phyloP scores from a whole-genome alignment of 2,888 invertebrate species.

The Trimorus sp. region DNA sequence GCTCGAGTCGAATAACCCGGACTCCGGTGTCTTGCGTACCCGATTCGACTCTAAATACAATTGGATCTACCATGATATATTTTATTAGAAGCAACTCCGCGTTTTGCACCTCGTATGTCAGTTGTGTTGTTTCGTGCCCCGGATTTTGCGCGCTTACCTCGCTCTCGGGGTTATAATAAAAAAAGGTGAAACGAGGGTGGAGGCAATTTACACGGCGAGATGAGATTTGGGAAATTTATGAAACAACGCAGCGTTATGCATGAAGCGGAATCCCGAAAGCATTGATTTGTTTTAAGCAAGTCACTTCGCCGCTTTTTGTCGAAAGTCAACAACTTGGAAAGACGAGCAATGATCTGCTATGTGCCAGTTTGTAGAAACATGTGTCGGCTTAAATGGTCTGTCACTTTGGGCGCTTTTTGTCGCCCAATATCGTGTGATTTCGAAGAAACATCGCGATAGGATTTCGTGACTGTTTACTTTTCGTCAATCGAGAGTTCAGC shows the following conservation, averaged over 20 bases:
- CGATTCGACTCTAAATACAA: slow-evolving; percentile 63
- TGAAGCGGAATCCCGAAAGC: slow-evolving; percentile 64
- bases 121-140: slow-evolving; percentile 13
- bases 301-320: slow-evolving; percentile 15
- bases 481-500: too few relatives aligned
- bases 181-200: slow-evolving; percentile 14
- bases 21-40: slow-evolving; percentile 52
- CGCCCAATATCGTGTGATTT: neutral
- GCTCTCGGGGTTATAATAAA: slow-evolving; percentile 38
- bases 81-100: slow-evolving; percentile 57
- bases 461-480: too few relatives aligned
- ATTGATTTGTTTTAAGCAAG: slow-evolving; percentile 48
- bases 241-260: slow-evolving; percentile 63
- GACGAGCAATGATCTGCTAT: slow-evolving; percentile 47
- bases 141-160: slow-evolving; percentile 38
- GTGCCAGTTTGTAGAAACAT: slow-evolving; percentile 62
- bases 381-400: slow-evolving; percentile 32
- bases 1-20: slow-evolving; percentile 62
- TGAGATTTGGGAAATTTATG: slow-evolving; percentile 29
- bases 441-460: neutral
- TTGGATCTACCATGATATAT: slow-evolving; percentile 64
- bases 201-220: slow-evolving; percentile 2
- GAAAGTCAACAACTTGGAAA: slow-evolving; percentile 40
- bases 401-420: slow-evolving; percentile 5
- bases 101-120: slow-evolving; percentile 30